phyloP scores from a whole-genome alignment of 2,113 vertebrate genomes.

The Axis porcinus region DNA sequence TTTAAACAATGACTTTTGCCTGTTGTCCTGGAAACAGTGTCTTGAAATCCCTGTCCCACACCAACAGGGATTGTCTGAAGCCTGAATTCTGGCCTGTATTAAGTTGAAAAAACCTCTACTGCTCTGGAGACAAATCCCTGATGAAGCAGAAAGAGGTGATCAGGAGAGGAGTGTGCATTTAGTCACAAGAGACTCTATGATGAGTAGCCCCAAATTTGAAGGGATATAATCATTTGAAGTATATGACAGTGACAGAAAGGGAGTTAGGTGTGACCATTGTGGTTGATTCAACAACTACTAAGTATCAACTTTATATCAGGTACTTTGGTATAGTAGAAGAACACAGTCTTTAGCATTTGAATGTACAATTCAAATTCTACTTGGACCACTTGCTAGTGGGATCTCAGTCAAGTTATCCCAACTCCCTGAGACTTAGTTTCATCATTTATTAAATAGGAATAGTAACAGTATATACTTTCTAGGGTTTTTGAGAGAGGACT shows the following conservation, averaged over 20 bases:
- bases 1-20: constrained; percentile 13
- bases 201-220: not conserved
- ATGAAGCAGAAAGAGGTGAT: not conserved
- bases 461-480: not conserved
- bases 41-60: not conserved
- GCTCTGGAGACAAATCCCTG: not conserved
- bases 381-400: not conserved
- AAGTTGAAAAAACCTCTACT: not conserved
- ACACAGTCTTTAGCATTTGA: not conserved
- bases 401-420: not conserved
- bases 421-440: not conserved
- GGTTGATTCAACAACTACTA: not conserved
- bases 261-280: not conserved
- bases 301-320: not conserved
- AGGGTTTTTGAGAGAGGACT: not conserved
- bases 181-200: not conserved
- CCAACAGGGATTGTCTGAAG: not conserved
- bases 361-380: not conserved
- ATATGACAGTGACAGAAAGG: not conserved
- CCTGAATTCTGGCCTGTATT: not conserved
- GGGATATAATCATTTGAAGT: not conserved
- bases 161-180: not conserved
- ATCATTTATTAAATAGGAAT: not conserved
- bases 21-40: constrained; percentile 19
- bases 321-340: not conserved